Conservation (phyloP, 92 coral and sea anemone genomes). For the Meandrina meandrites region DNA sequence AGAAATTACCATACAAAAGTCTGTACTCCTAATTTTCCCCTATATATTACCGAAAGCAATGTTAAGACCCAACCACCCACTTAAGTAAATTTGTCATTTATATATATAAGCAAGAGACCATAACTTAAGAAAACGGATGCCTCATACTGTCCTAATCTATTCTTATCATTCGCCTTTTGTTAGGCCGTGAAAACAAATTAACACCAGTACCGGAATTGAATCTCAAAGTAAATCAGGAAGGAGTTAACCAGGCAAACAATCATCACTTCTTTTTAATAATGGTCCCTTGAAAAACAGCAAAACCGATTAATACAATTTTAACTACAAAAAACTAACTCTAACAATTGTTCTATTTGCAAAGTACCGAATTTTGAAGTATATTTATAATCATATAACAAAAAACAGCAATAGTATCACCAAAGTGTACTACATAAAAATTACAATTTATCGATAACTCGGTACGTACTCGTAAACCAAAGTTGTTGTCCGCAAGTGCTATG, state of each 20-base stretch:
- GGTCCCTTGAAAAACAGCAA: background rate
- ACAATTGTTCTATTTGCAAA: slow-evolving; percentile 1
- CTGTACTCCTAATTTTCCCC: slow-evolving; percentile 16
- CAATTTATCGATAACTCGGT: background rate
- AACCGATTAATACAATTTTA: background rate
- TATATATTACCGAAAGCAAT: background rate
- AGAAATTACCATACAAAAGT: slow-evolving; percentile 28
- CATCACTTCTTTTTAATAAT: background rate
- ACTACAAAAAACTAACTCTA: background rate
- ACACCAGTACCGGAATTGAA: background rate
- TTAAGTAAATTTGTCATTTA: background rate
- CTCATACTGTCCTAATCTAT: background rate
- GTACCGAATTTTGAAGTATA: background rate
- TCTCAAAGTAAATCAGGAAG: background rate
- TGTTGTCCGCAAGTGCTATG: background rate
- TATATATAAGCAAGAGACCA: background rate
- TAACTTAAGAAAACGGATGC: background rate
- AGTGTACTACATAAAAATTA: background rate
- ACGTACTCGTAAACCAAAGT: background rate
- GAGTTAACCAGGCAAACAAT: background rate
- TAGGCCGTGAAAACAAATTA: background rate
- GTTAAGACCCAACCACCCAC: background rate
- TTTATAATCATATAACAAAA: background rate
- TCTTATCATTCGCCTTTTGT: background rate
- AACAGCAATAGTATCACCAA: too few species aligned